phyloP scores from a whole-genome alignment of 2,797 vertebrate genomes.

The Melanotaenia trifasciata region DNA sequence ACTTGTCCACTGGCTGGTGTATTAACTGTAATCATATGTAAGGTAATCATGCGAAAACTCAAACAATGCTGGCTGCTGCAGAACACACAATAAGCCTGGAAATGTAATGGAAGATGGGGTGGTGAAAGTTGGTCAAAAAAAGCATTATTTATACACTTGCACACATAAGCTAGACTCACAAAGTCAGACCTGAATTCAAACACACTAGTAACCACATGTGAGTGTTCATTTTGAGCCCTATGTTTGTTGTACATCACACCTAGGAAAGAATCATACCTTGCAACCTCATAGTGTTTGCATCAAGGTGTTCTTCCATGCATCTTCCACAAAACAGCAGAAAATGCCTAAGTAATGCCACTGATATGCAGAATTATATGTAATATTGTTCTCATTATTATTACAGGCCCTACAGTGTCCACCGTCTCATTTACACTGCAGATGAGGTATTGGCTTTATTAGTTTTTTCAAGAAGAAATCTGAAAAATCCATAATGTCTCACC shows the following conservation, averaged over 20 bases:
- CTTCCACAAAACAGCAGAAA: not conserved
- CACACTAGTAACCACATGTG: constrained; percentile 47
- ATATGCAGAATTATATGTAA: constrained; percentile 10
- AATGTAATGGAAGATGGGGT: constrained; percentile 8
- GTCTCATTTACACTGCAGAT: constrained; percentile 47
- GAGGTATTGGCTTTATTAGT: constrained; percentile 61
- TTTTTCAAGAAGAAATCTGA: constrained; percentile 25
- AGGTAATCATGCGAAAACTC: constrained; percentile 30
- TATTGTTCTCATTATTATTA: constrained; percentile 29
- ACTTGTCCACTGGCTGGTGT: not conserved
- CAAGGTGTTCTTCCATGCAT: not conserved
- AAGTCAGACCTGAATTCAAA: constrained; percentile 24
- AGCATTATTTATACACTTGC: constrained; percentile 17
- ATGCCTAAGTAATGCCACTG: constrained; percentile 24
- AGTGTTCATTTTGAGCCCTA: constrained; percentile 50
- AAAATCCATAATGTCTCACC: constrained; percentile 56
- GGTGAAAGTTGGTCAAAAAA: constrained; percentile 21
- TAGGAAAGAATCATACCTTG: constrained; percentile 26
- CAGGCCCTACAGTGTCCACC: constrained; percentile 13
- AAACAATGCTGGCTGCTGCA: constrained; percentile 14
- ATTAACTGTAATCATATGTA: constrained; percentile 19
- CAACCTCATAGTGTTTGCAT: constrained; percentile 20
- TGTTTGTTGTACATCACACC: constrained; percentile 43
- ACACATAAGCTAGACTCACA: constrained; percentile 13
- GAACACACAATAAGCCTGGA: constrained; percentile 8